Base-by-base conservation (phyloP, 1,140 invertebrate species). In the Danaus melanippus region DNA sequence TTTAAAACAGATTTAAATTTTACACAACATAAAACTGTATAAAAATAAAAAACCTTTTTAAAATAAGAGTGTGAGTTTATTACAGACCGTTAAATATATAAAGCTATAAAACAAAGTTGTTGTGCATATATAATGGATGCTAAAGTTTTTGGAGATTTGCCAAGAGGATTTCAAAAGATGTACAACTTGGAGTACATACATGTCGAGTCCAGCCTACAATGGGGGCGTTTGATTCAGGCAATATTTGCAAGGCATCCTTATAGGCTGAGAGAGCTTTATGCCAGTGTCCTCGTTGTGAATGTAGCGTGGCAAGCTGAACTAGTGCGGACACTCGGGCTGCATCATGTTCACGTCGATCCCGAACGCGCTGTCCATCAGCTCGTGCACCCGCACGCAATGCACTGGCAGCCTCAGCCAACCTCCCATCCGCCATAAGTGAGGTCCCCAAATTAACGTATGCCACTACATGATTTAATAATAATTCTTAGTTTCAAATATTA, bases 401-500 rank as follows among this genome's bases (percentile, higher is more conserved):
- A 62, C 93, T 90, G 41, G 93, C 93, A 9, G 97, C 97, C 74
- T 97, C 95, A 47, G 93, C 90, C 62, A 92, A 91, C 46, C 93
- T 89, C 9, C 96, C 96, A 48, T 95, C 88, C 8, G 94, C 91
- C 62, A 94, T 93, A 60, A 97, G 89, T 15, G 96, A 93, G 59
- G 96, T 92, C 1, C 96, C 97, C 68, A 98, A 89, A 77, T 98
- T 98, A 56, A 98, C 91, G 87, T 98, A 96, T 43, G 97, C 97
- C 90, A 98, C 96, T 98, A 66, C 54, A 50, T 46, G 2, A 42
- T 10, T 17, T 32, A 32, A 32, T 32, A 32, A 32, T 32, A 5
- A 32, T 32, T 7, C 6, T 32, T 32, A 32, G 4, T 3, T 32
- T 3, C 21, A 3, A 7, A 32, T 32, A 32, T 32, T 0, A 32